Evolutionary conservation across 2,797 vertebrate genomes (phyloP).

Genomic region (Syndactyla subalaris): DNA sequence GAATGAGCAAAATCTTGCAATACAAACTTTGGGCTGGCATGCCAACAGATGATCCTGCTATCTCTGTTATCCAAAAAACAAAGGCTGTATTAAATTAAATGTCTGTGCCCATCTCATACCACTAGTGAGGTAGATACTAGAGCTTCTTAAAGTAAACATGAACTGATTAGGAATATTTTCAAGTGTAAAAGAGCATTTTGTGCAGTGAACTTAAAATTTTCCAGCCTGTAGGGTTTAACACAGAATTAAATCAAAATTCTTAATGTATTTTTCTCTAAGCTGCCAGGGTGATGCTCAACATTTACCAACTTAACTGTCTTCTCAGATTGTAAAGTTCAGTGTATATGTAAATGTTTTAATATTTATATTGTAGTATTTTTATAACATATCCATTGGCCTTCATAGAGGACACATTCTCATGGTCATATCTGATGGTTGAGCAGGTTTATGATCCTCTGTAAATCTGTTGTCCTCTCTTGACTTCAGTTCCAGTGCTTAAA

Average conservation of each 20-base stretch:
- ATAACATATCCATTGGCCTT: background rate
- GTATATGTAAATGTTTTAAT: background rate
- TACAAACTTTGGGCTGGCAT: background rate
- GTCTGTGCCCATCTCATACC: background rate
- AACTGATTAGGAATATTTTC: background rate
- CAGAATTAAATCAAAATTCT: background rate
- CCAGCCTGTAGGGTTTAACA: background rate
- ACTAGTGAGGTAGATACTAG: background rate
- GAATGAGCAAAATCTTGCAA: background rate
- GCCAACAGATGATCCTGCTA: background rate
- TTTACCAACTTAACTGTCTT: background rate
- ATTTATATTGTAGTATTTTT: background rate
- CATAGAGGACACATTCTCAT: background rate
- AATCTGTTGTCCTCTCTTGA: background rate
- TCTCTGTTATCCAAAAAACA: background rate
- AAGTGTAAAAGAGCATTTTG: background rate
- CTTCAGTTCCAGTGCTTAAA: background rate
- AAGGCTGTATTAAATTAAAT: background rate
- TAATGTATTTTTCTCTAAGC: background rate
- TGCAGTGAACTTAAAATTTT: background rate
- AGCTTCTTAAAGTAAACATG: background rate
- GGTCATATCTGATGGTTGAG: background rate
- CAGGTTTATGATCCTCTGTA: background rate
- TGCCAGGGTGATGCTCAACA: background rate
- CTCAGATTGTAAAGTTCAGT: background rate